Conservation (phyloP, 2,113 vertebrate species). For the Sphyrna mokarran region DNA sequence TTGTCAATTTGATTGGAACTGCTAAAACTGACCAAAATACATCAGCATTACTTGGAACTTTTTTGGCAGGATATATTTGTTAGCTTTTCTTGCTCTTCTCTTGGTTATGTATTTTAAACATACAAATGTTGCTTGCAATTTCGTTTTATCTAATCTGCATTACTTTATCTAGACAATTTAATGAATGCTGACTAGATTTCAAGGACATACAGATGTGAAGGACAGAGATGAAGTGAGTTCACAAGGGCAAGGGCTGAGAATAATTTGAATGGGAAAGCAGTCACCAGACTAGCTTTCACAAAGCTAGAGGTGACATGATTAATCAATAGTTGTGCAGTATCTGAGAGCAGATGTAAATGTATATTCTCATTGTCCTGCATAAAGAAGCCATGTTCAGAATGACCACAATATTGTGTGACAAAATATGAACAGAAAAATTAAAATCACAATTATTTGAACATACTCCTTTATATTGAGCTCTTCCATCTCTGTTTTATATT, state of each 20-base stretch:
- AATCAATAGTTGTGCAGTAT: constrained; percentile 36
- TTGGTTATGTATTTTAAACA: not conserved
- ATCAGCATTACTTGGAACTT: not conserved
- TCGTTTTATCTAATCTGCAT: not conserved
- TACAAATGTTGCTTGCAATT: not conserved
- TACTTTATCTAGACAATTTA: not conserved
- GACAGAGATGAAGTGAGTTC: not conserved
- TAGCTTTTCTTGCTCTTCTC: not conserved
- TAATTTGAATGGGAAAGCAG: not conserved
- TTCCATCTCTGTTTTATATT: not conserved
- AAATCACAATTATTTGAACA: not conserved
- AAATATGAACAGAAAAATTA: not conserved
- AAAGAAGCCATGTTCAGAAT: not conserved
- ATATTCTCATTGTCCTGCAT: not conserved
- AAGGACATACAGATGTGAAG: constrained; percentile 34
- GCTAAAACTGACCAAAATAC: not conserved
- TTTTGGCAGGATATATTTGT: not conserved
- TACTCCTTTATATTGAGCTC: not conserved
- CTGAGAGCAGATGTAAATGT: not conserved
- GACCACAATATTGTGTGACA: not conserved
- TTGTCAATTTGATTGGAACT: not conserved
- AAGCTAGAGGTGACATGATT: constrained; percentile 42
- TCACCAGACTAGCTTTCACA: not conserved
- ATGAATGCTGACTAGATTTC: constrained; percentile 40
- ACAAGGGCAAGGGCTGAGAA: not conserved